Conservation (phyloP, 2,888 invertebrate species). For the Tetropium fuscum region DNA sequence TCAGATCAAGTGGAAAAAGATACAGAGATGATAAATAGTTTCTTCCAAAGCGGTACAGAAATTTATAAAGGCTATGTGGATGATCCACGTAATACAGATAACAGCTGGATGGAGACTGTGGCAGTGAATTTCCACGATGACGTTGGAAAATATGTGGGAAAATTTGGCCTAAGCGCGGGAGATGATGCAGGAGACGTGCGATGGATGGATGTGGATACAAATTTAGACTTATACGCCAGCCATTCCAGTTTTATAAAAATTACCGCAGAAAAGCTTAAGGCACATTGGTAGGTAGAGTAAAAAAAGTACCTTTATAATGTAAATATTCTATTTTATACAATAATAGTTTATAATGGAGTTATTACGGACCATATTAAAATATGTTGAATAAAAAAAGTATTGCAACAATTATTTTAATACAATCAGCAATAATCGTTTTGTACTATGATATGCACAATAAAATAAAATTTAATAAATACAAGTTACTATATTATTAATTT, state of each 20-base stretch:
- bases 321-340: slow-evolving; percentile 27
- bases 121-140: slow-evolving; percentile 95
- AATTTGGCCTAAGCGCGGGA: slow-evolving; percentile 84
- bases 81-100: slow-evolving; percentile 98
- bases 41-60: slow-evolving; percentile 70
- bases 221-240: slow-evolving; percentile 87
- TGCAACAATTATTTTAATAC: slow-evolving; percentile 21
- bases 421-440: slow-evolving; percentile 42
- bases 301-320: slow-evolving; percentile 10
- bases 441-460: slow-evolving; percentile 57
- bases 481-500: slow-evolving; percentile 20
- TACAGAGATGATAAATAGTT: slow-evolving; percentile 40
- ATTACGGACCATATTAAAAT: slow-evolving; percentile 15
- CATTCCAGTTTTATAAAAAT: slow-evolving; percentile 82
- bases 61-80: slow-evolving; percentile 95
- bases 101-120: slow-evolving; percentile 98
- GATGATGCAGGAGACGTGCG: slow-evolving; percentile 90
- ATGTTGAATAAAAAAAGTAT: slow-evolving; percentile 1
- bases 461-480: slow-evolving; percentile 33
- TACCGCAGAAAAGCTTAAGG: slow-evolving; percentile 72
- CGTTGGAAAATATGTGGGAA: slow-evolving; percentile 75
- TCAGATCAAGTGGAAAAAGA: slow-evolving; percentile 42
- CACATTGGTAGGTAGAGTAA: slow-evolving; percentile 75
- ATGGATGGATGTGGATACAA: slow-evolving; percentile 85
- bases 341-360: slow-evolving; percentile 21